These are phyloP conservation scores for Smithornis capensis DNA, from an alignment of 2,113 vertebrate species.

Conservation along the genomic window DNA sequence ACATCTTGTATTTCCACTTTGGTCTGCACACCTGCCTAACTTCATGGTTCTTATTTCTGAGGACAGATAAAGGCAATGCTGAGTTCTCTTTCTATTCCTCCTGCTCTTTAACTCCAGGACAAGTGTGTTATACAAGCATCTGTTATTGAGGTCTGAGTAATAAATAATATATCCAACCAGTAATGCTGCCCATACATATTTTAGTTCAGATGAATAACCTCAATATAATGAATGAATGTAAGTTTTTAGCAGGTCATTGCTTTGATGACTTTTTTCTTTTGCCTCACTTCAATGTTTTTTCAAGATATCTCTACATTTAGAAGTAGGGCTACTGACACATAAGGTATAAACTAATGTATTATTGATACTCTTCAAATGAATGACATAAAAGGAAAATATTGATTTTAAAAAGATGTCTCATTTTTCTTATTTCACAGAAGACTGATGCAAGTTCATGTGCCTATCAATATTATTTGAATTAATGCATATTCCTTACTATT, in stretches of 20 bases:
- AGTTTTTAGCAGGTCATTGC: conserved; percentile 47
- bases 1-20: conserved; percentile 69
- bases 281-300: conserved; percentile 45
- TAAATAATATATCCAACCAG: conserved; percentile 49
- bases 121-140: conserved; percentile 13
- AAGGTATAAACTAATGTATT: conserved; percentile 76
- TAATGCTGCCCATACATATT: conserved; percentile 45
- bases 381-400: conserved; percentile 80
- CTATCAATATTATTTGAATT: conserved; percentile 86
- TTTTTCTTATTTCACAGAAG: conserved; percentile 82
- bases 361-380: conserved; percentile 78
- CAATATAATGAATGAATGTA: conserved; percentile 8
- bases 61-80: conserved; percentile 34
- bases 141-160: conserved; percentile 2
- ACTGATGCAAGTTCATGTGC: conserved; percentile 74
- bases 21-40: conserved; percentile 66
- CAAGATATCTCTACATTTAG: conserved; percentile 55
- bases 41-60: conserved; percentile 45
- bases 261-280: conserved; percentile 48
- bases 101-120: conserved; percentile 24
- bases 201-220: conserved; percentile 4
- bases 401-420: conserved; percentile 80
- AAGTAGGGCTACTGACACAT: conserved; percentile 61
- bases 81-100: neutral
- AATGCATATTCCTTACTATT: conserved; percentile 83